Evolutionary conservation across 2,797 vertebrate genomes (phyloP), one percentile per base, ranked within the genome.

Genomic region (Setipinna tenuifilis): DNA sequence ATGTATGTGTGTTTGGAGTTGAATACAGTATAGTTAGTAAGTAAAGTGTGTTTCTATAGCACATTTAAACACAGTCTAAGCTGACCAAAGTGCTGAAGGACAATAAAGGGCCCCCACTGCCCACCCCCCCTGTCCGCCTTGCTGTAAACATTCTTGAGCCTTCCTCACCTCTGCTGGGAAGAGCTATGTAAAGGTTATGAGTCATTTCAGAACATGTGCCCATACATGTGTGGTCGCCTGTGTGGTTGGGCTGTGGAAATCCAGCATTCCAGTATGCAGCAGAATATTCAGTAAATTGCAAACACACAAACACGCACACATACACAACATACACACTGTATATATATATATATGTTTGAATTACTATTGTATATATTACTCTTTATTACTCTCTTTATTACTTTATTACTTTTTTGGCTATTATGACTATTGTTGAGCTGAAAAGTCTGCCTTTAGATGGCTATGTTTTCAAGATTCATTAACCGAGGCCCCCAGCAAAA

Each of bases 151-250:
- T 83, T 81, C 12, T 19, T 78, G 23, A 61, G 46, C 85, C 75
- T 62, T 44, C 62, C 83, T 85, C 78, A 83, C 61, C 31, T 83
- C 28, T 75, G 80, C 82, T 23, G n/a, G 83, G 85, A 85, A 88
- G 19, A 35, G 28, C 31, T 75, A 84, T 82, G 82, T 58, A 75
- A 17, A 65, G 87, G 23, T 23, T 25, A 83, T 71, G 58, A 86
- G 85, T 54, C 68, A 83, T 82, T 84, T 50, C 59, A 35, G 71
- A 35, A 87, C 88, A 87, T 82, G 86, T 44, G 83, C 48, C 82
- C 80, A 78, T 81, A 25, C 81, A 85, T 84, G 87, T 86, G 83
- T 83, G 48, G 25, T 17, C 14, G 65, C 10, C 28, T 28, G 65
- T 65, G 61, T 71, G 65, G 14, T 28, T 35, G 14, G 35, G 65